Evolutionary conservation across 2,888 invertebrate species (phyloP), one percentile per base, ranked within the genome.

Genomic region (Nomada lathburiana): DNA sequence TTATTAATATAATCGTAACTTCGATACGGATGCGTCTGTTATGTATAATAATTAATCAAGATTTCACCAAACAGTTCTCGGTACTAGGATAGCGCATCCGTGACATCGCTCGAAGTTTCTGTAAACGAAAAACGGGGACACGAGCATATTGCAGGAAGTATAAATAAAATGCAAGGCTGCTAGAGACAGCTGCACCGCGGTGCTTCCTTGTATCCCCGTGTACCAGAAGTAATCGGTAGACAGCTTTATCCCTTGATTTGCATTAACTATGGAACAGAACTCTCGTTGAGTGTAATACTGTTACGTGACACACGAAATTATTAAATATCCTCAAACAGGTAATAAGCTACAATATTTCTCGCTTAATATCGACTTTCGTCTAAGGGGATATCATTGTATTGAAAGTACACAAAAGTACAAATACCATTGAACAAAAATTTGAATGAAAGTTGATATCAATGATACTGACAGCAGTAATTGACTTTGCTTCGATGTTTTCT

Each of bases 121-220:
- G 70, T 59, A 71, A 67, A 59, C 57, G 82, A 80, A 86, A 87
- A 75, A 82, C 76, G 81, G 72, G 75, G 68, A 82, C 73, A 80
- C 71, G 68, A 70, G 77, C 85, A 87, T 85, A 89, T 88, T 86
- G 84, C 86, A 84, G 85, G 86, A 81, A 87, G 84, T 86, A 89
- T 90, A 90, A 89, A 91, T 91, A 87, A 89, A 86, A 83, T 78
- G 81, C 68, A 81, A 85, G 76, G 74, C 74, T 71, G 73, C 69
- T 75, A 70, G 77, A 82, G 87, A 85, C 89, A 90, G 89, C 88
- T 89, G 90, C 89, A 79, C 59, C 81, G 84, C 86, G 83, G 83
- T 73, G 77, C 75, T 80, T 78, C 75, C 84, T 76, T 85, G 86
- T 85, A 82, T 63, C 59, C 23, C 3, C 18, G 47, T 65, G 26